Evolutionary conservation across 2,797 vertebrate species (phyloP).

Genomic region (Chaetodon trifasciatus): DNA sequence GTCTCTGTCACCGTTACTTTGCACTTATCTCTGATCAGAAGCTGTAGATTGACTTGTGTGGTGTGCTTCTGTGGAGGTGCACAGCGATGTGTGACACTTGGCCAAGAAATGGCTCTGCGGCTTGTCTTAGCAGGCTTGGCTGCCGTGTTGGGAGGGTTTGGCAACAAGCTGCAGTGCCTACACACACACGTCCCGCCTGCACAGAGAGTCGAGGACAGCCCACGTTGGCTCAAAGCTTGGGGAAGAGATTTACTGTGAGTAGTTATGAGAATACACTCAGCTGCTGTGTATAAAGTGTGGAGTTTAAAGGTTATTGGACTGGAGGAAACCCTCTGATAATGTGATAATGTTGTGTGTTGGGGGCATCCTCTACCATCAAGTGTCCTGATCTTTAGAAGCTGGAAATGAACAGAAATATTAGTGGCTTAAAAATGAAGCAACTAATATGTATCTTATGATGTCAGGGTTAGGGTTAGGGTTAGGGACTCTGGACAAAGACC

Average conservation of each 20-base stretch:
- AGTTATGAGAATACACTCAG: constrained; percentile 10
- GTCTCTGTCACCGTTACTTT: not conserved
- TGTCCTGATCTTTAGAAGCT: too few species aligned
- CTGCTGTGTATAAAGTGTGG: not conserved
- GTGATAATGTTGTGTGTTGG: not conserved
- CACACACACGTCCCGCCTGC: constrained; percentile 11
- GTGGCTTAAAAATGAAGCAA: too few species aligned
- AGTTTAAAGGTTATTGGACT: not conserved
- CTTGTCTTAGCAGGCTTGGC: constrained; percentile 28
- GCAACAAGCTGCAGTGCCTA: constrained; percentile 34
- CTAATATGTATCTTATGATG: too few species aligned
- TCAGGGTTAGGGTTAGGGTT: too few species aligned
- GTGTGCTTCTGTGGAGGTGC: constrained; percentile 6
- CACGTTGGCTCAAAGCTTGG: not conserved
- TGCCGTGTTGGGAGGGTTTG: constrained; percentile 51
- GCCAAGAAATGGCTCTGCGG: constrained; percentile 46
- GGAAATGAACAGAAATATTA: not conserved
- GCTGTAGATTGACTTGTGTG: constrained; percentile 9
- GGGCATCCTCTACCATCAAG: not conserved
- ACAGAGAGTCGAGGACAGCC: constrained; percentile 21
- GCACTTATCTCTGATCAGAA: not conserved
- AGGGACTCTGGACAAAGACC: too few species aligned
- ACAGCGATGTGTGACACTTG: constrained; percentile 53
- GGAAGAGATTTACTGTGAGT: constrained; percentile 20
- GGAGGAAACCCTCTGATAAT: not conserved